These are phyloP conservation scores for Argyra leucocephala DNA, from an alignment of 2,888 invertebrate species.

Conservation along the genomic window DNA sequence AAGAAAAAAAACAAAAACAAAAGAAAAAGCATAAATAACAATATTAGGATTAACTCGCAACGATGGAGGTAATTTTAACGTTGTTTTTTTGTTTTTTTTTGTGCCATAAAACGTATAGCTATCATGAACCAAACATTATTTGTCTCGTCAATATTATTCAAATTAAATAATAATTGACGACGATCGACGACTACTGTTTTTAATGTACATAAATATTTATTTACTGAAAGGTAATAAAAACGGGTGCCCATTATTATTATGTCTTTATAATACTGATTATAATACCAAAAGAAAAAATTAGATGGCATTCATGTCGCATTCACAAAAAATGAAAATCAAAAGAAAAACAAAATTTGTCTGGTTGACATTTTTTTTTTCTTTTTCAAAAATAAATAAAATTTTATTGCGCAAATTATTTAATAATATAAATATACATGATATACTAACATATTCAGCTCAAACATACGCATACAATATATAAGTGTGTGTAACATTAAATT, in stretches of 20 bases:
- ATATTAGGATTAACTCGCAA: not conserved
- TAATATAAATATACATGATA: not conserved
- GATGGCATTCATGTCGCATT: not conserved
- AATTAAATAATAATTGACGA: not conserved
- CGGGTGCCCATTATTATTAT: conserved; percentile 6
- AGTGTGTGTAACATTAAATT: no score
- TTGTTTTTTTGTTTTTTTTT: no score
- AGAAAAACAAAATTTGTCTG: not conserved
- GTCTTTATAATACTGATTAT: not conserved
- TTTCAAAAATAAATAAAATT: not conserved
- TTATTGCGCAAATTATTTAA: conserved; percentile 1
- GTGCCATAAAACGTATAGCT: not conserved
- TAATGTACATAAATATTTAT: no score
- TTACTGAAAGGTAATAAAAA: not conserved
- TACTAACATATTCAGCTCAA: no score
- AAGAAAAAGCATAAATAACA: not conserved
- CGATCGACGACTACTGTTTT: not conserved
- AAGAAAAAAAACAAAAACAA: not conserved
- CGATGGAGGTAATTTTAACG: not conserved
- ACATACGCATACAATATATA: no score
- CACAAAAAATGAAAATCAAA: not conserved
- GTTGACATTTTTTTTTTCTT: no score
- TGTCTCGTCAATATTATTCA: not conserved
- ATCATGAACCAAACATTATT: not conserved
- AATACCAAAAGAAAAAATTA: not conserved